A percentile compares a stretch with the other conserved stretches of the same genome.
Evolutionary conservation across 2,797 vertebrate species (phyloP).

Genomic region (Rhabdophis nuchalis): DNA sequence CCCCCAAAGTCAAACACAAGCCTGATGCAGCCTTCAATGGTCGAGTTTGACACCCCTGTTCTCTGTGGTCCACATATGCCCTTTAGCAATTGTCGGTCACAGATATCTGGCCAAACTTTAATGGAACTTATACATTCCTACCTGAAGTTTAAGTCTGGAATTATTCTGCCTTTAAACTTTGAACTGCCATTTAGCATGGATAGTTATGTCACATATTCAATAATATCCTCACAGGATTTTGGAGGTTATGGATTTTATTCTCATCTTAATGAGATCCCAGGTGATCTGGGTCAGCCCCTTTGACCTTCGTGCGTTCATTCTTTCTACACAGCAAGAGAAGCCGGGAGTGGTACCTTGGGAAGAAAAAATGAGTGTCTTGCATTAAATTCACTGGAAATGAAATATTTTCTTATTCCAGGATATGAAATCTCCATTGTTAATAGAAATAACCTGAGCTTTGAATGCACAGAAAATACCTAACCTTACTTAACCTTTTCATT

Average conservation of each 20-base stretch:
- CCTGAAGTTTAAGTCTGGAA: background rate
- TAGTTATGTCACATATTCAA: background rate
- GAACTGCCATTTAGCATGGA: background rate
- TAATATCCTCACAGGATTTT: background rate
- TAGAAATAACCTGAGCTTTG: background rate
- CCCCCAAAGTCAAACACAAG: too few relatives aligned
- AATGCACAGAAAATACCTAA: background rate
- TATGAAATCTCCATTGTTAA: background rate
- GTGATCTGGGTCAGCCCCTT: background rate
- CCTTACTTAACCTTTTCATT: background rate
- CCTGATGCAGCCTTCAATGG: too few relatives aligned
- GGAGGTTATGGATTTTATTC: background rate
- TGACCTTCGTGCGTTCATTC: background rate
- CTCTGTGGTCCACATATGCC: too few relatives aligned
- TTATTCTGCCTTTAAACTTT: background rate
- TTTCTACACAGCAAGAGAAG: background rate
- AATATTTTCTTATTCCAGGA: background rate
- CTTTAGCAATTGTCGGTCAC: background rate
- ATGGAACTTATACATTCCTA: background rate
- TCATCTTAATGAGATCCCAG: background rate
- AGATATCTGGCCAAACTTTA: background rate
- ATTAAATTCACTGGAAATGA: background rate
- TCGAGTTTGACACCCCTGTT: background rate
- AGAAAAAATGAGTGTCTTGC: background rate
- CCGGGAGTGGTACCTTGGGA: background rate